phyloP scores from a whole-genome alignment of 2,113 vertebrate species.

The Hypocryptadius cinnamomeus region DNA sequence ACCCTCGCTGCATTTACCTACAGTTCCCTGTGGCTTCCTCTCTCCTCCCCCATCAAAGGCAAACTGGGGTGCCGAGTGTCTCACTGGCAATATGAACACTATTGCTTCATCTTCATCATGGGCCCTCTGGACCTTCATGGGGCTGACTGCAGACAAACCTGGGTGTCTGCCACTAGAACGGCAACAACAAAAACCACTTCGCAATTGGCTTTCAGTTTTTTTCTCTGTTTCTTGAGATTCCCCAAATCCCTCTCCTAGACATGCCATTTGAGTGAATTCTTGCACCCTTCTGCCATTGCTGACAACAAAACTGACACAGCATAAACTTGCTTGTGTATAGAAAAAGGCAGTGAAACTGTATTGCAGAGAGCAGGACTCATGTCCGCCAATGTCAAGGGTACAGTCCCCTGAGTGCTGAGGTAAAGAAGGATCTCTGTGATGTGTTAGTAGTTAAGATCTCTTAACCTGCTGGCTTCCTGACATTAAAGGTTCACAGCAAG shows the following conservation, averaged over 20 bases:
- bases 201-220: constrained; percentile 25
- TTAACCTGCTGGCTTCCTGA: constrained; percentile 11
- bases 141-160: constrained; percentile 10
- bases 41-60: background rate
- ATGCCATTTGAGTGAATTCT: constrained; percentile 34
- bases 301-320: constrained; percentile 7
- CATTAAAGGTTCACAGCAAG: background rate
- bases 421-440: background rate
- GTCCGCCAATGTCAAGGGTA: background rate
- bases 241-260: background rate
- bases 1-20: constrained; percentile 34
- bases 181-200: background rate
- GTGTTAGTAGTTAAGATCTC: background rate
- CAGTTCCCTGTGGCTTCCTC: constrained; percentile 5
- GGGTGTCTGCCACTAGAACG: background rate
- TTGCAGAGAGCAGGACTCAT: background rate
- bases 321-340: background rate
- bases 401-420: background rate
- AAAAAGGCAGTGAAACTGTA: background rate
- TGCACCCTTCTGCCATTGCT: constrained; percentile 7
- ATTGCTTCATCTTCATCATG: background rate
- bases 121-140: constrained; percentile 16
- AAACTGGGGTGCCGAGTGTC: constrained; percentile 31
- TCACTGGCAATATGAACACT: constrained; percentile 25
- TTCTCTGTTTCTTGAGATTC: background rate